Evolutionary conservation across 2,888 invertebrate genomes (phyloP), one percentile per base, ranked within the genome.

Genomic region (Nomada goodeniana): DNA sequence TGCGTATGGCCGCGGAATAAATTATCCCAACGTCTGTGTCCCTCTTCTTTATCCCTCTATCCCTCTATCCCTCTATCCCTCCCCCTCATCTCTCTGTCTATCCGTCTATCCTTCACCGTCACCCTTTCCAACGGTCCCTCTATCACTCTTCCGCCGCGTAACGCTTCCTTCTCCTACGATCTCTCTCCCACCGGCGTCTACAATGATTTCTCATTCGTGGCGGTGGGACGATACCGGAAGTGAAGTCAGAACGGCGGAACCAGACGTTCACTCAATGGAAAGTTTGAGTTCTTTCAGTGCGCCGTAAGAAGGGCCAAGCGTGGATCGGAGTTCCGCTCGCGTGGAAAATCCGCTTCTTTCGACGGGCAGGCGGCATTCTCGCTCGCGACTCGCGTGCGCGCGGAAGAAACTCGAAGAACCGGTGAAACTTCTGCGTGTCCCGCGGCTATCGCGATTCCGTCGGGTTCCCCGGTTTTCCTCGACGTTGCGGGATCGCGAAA

Each of bases 211-310:
- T 89, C 86, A 76, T 72, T 79, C 26, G 64, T 67, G 53, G 74
- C 79, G 82, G 92, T 90, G 92, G 92, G 92, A 92, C 91, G 92
- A 92, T 92, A 92, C 92, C 92, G 92, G 92, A 92, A 92, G 90
- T 84, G 91, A 89, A 92, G 90, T 88, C 93, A 93, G 91, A 91
- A 91, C 90, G 89, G 93, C 93, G 93, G 93, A 93, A 93, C 93
- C 92, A 91, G 91, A 92, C 92, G 92, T 91, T 93, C 92, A 92
- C 92, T 93, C 92, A 92, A 92, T 93, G 93, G 93, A 93, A 93
- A 93, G 93, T 93, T 92, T 89, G 90, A 90, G 90, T 91, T 83
- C 89, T 89, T 91, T 90, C 91, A 90, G 91, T 91, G 80, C 86
- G 86, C 86, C 7, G 89, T 80, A 88, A 90, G 90, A 77, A 89